phyloP scores from a whole-genome alignment of 2,888 invertebrate genomes.

The Phanerotoma sp. region DNA sequence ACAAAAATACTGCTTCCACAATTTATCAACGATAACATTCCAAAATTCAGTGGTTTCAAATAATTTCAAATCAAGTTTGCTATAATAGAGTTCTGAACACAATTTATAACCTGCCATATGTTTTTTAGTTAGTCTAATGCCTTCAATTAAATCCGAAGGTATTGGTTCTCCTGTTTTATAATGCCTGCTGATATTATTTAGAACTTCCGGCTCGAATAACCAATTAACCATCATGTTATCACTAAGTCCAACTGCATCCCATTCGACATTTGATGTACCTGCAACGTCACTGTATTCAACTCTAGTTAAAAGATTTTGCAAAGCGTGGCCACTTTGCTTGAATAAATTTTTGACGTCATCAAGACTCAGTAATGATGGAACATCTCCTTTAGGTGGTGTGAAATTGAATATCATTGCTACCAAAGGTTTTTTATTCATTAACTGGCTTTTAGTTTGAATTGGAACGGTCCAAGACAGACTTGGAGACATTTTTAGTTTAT shows the following conservation, averaged over 20 bases:
- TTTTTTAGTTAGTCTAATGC: slow-evolving; percentile 65
- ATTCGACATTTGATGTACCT: slow-evolving; percentile 85
- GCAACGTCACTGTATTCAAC: slow-evolving; percentile 82
- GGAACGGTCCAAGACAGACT: slow-evolving; percentile 77
- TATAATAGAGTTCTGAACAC: slow-evolving; percentile 78
- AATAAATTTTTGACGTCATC: slow-evolving; percentile 77
- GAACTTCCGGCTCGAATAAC: slow-evolving; percentile 67
- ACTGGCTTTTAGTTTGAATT: slow-evolving; percentile 71
- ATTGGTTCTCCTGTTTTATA: slow-evolving; percentile 72
- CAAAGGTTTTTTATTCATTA: slow-evolving; percentile 69
- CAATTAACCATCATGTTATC: slow-evolving; percentile 82
- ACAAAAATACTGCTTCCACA: no score
- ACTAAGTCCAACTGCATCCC: slow-evolving; percentile 87
- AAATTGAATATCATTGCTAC: slow-evolving; percentile 86
- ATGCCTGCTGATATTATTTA: slow-evolving; percentile 71
- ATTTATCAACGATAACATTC: no score
- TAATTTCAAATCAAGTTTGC: slow-evolving; percentile 80
- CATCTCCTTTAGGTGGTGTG: slow-evolving; percentile 64
- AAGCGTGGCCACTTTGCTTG: slow-evolving; percentile 76
- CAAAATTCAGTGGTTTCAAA: no score
- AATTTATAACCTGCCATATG: slow-evolving; percentile 80
- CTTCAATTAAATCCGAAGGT: slow-evolving; percentile 66
- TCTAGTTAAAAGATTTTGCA: slow-evolving; percentile 83
- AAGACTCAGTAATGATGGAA: slow-evolving; percentile 73
- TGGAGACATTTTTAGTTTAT: slow-evolving; percentile 64